Base-by-base conservation (phyloP, 1,140 invertebrate species). In the Drosophila pectinifera region DNA sequence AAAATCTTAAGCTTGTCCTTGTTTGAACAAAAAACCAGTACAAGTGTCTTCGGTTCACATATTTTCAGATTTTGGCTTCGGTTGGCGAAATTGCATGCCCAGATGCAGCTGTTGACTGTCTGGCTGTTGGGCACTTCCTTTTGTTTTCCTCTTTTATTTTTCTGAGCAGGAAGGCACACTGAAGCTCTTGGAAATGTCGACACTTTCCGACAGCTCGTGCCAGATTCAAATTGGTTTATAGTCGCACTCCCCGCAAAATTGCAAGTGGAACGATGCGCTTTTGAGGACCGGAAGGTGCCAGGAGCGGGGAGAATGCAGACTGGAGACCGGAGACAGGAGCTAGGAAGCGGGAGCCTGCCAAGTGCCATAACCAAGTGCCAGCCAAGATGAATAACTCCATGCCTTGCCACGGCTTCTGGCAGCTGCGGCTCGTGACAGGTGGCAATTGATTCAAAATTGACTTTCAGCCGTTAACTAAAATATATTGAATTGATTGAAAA, bases 361-460 rank as follows among this genome's bases (percentile, higher is more conserved):
- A 73, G 56, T 74, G 75, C 77, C 80, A 83, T 16, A 62, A 45
- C 49, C 67, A 79, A 61, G 42, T 70, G 63, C 39, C 55, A 8
- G 13, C 8, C 3, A 51, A 74, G 68, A 73, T 64, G 38, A 46
- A 78, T 78, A 56, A 58, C 38, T 39, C 6, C 13, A 8, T 6
- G 36, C 20, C 10, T 43, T 2, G 6, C 38, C 26, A 2, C 8
- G n/a, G 26, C 45, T 68, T 41, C 64, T 8, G 26, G 36, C 64
- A 59, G n/a, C 42, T 64, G 63, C 43, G 45, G 34, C 42, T 8
- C 36, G 36, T 41, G 64, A 65, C 64, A 68, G 59, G 36, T 72
- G 31, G 38, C 36, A 48, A 72, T 72, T 69, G 67, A 70, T 69
- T 56, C 22, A 26, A 56, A 69, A 70, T 70, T 56, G 67, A 70